Conservation (phyloP, 2,888 invertebrate genomes). For the Melieria omissa region DNA sequence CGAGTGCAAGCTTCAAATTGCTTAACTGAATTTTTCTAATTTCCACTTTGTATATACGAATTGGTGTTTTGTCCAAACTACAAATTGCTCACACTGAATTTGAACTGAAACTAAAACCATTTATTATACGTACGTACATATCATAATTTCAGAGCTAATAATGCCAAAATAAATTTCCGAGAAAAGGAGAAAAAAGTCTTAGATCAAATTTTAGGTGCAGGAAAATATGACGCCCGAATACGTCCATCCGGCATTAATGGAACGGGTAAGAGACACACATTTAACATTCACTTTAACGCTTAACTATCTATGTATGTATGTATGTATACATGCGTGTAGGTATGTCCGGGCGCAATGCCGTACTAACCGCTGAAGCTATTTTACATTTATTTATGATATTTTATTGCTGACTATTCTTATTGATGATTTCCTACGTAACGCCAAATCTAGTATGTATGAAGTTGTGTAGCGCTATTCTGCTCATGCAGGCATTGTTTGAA, state of each 20-base stretch:
- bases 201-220: conserved; percentile 91
- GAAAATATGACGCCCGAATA: conserved; percentile 91
- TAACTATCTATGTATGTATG: conserved; percentile 2
- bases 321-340: conserved; percentile 6
- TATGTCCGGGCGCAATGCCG: too few species aligned
- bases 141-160: conserved; percentile 76
- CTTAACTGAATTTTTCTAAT: conserved; percentile 7
- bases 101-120: conserved; percentile 46
- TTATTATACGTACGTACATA: conserved; percentile 64
- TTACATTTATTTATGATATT: too few species aligned
- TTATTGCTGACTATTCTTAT: too few species aligned
- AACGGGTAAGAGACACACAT: conserved; percentile 77
- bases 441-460: too few species aligned
- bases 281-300: conserved; percentile 7
- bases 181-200: conserved; percentile 94
- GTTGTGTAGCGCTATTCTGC: too few species aligned
- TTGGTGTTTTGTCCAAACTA: conserved; percentile 25
- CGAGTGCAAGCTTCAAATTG: conserved; percentile 13
- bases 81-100: conserved; percentile 33
- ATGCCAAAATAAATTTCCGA: conserved; percentile 88
- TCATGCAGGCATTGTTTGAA: too few species aligned
- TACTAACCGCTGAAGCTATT: too few species aligned
- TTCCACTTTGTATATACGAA: conserved; percentile 15
- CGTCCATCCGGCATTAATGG: conserved; percentile 93
- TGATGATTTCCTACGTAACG: too few species aligned